Evolutionary conservation across 2,797 vertebrate species (phyloP).

Genomic region (Sebastes matsubarae): DNA sequence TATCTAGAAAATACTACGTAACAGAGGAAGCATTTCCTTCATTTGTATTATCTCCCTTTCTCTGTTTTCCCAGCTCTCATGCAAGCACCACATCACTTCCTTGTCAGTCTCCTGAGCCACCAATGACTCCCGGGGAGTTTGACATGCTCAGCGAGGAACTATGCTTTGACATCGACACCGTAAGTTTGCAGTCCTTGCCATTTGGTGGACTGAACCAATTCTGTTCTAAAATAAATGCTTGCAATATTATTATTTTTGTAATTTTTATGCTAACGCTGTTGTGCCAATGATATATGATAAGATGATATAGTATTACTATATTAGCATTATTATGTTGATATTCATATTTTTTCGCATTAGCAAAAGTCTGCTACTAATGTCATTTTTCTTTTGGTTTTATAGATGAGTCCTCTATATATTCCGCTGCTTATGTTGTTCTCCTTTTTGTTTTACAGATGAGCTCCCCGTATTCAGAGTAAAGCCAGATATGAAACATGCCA

Average conservation of each 20-base stretch:
- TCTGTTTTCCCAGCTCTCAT: conserved; percentile 62
- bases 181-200: conserved; percentile 66
- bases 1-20: neutral
- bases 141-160: conserved; percentile 91
- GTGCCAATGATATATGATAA: neutral
- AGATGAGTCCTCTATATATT: neutral
- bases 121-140: conserved; percentile 95
- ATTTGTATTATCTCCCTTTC: neutral
- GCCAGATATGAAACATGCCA: neutral
- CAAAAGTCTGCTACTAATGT: neutral
- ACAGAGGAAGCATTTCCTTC: neutral
- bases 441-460: conserved; percentile 82
- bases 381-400: neutral
- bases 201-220: neutral
- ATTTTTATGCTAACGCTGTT: neutral
- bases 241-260: neutral
- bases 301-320: neutral
- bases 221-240: neutral
- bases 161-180: conserved; percentile 89
- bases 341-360: neutral
- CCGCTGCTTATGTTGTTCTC: conserved; percentile 7
- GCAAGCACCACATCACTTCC: conserved; percentile 80
- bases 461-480: conserved; percentile 89
- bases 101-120: conserved; percentile 90
- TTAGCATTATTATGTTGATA: neutral